A percentile compares a stretch with the other conserved stretches of the same genome.
Evolutionary conservation across 2,113 vertebrate genomes (phyloP).

Genomic region (Sturnira hondurensis): DNA sequence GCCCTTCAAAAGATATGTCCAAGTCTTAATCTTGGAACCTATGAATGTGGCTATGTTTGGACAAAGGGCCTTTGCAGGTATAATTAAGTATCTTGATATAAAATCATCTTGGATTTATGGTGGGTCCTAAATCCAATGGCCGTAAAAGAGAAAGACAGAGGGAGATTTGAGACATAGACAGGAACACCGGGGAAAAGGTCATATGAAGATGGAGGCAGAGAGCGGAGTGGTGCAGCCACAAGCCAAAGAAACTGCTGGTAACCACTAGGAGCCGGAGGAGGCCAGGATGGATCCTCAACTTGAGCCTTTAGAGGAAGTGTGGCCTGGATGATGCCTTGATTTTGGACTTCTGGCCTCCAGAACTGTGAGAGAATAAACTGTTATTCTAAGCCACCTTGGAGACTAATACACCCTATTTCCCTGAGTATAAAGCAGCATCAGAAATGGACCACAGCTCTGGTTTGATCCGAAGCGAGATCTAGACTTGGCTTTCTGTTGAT

Average conservation of each 20-base stretch:
- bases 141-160: neutral
- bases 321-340: neutral
- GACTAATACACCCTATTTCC: too few relatives aligned
- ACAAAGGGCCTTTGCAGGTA: neutral
- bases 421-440: neutral
- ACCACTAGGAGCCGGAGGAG: neutral
- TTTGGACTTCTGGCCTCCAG: too few relatives aligned
- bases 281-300: rapidly evolving
- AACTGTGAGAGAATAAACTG: neutral
- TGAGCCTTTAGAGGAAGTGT: neutral
- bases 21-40: neutral
- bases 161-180: neutral
- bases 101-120: neutral
- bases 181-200: too few relatives aligned
- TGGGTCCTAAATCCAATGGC: neutral
- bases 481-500: neutral
- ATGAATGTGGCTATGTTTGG: neutral
- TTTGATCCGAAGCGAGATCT: neutral
- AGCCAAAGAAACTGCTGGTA: neutral
- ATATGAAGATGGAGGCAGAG: neutral
- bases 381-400: neutral
- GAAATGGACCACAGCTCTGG: neutral
- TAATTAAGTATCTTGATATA: neutral
- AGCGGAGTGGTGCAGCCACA: neutral
- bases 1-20: neutral